Conservation (phyloP, 1,140 invertebrate genomes). For the Lucilia sericata region DNA sequence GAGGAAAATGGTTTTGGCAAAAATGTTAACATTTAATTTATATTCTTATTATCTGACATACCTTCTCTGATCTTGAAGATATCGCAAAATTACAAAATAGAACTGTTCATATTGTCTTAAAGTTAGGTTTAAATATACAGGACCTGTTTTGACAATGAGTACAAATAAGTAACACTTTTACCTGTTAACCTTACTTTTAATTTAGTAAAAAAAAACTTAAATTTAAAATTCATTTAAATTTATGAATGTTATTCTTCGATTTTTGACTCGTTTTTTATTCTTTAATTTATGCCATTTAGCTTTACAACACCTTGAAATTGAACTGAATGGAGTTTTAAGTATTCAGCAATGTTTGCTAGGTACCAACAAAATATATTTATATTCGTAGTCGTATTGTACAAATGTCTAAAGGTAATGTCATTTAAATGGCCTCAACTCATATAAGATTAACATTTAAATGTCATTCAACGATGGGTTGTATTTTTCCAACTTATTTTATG, state of each 20-base stretch:
- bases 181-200: no score
- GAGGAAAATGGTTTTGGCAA: no score
- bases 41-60: no score
- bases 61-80: no score
- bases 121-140: no score
- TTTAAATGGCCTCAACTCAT: conserved; percentile 23
- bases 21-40: no score
- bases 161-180: no score
- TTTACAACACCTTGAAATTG: not conserved
- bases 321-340: not conserved
- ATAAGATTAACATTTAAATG: conserved; percentile 41
- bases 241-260: not conserved
- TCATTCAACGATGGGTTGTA: not conserved
- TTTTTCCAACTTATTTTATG: not conserved
- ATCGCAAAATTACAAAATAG: no score
- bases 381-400: not conserved
- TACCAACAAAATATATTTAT: not conserved
- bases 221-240: not conserved
- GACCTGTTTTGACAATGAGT: no score
- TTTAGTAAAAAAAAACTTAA: not conserved
- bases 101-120: no score
- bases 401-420: conserved; percentile 14
- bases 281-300: not conserved
- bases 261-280: not conserved
- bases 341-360: not conserved